Base-by-base conservation (phyloP, 2,888 invertebrate genomes). In the Cheilosia grossa region DNA sequence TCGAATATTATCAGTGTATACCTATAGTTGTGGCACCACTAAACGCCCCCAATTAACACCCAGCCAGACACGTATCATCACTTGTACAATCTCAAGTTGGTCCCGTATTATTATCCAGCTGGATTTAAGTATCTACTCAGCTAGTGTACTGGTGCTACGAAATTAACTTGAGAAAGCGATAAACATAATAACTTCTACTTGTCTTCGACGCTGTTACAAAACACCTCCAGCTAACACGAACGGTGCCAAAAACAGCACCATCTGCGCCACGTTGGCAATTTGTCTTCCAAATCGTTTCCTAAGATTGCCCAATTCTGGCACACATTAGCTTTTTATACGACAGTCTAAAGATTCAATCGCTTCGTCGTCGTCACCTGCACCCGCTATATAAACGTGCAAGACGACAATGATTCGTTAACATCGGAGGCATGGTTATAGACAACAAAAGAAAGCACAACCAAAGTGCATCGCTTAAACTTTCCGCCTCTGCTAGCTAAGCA, bases 211-310 rank as follows among this genome's bases (percentile, higher is more conserved):
- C 1, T 30, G 17, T 10, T 30, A 19, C 6, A 47, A 56, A 42
- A 59, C 37, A 30, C 58, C 70, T 19, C 7, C 21, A 21, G 21
- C 24, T 17, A 72, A 51, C 40, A 51, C 17, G 24, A 44, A 59
- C 21, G 37, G 40, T 73, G 79, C 72, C 80, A 80, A 73, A 64
- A 64, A 61, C 19, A 53, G 47, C 53, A 67, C 53, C 73, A 80
- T 53, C 72, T 80, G 73, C 42, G 73, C 73, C 37, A 47, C 66
- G 80, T 66, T 74, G 66, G 73, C 80, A 73, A 70, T 80, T 73
- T 80, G 33, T 80, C 73, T 74, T 66, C 73, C 59, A 80, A 83
- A 79, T 79, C 54, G 79, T 61, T 79, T 73, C 64, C 72, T 42
- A 70, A 53, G 66, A 53, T 66, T 59, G 61, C 66, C 83, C 67